A percentile compares a stretch with the other conserved stretches of the same genome.
Conservation (phyloP, 2,888 invertebrate genomes). For the Oxystoma pomonae region DNA sequence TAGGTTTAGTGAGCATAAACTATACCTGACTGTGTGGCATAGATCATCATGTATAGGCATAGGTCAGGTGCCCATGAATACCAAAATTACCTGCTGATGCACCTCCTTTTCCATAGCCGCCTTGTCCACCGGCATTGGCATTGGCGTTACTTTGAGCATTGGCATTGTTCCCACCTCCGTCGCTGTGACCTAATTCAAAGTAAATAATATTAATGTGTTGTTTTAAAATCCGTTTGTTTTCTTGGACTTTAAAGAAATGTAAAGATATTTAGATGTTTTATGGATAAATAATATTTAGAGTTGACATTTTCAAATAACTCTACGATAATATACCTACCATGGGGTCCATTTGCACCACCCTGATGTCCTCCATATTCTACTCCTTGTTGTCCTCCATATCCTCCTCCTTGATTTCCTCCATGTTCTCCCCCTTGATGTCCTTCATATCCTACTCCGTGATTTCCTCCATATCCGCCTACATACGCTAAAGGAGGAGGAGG, state of each 20-base stretch:
- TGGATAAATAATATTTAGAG: too few species aligned
- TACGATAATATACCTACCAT: too few species aligned
- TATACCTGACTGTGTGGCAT: too few species aligned
- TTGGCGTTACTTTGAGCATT: neutral
- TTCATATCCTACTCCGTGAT: conserved; percentile 12
- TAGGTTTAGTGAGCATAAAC: too few species aligned
- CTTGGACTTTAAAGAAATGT: too few species aligned
- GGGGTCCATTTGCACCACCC: neutral
- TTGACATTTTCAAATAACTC: too few species aligned
- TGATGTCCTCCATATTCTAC: conserved; percentile 12
- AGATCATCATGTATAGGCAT: too few species aligned
- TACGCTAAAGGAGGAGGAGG: too few species aligned
- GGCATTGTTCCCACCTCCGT: neutral
- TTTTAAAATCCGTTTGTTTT: too few species aligned
- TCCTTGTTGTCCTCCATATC: conserved; percentile 1
- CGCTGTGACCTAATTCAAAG: neutral
- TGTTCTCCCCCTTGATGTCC: conserved; percentile 4
- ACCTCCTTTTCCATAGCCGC: conserved; percentile 3
- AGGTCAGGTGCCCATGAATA: too few species aligned
- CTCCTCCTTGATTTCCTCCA: neutral
- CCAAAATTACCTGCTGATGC: conserved; percentile 4
- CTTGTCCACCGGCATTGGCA: neutral
- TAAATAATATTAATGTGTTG: neutral
- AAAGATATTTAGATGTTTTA: too few species aligned
- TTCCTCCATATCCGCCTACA: neutral